These are phyloP conservation scores for Halocynthia aurantium DNA, from an alignment of 23 tunicate species.

Conservation along the genomic window DNA sequence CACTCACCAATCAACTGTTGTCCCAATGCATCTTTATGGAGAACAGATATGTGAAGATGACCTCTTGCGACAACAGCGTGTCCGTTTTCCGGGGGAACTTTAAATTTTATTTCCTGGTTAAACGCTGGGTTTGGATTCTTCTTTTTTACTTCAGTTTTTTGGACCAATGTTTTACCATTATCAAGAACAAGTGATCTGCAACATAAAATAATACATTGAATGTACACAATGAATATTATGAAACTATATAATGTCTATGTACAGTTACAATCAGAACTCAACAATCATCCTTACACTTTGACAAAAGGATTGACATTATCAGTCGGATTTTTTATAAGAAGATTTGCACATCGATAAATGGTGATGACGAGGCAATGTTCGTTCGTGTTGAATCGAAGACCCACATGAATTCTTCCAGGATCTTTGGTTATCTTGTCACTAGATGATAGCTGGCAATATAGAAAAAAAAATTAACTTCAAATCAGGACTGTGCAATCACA, in stretches of 20 bases:
- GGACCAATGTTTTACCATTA: background rate
- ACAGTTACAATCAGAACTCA: background rate
- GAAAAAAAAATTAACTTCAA: no score
- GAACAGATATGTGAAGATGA: background rate
- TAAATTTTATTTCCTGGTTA: conserved; percentile 14
- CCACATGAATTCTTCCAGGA: conserved; percentile 17
- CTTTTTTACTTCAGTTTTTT: conserved; percentile 26
- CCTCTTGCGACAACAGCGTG: conserved; percentile 19
- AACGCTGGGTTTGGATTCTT: conserved; percentile 11
- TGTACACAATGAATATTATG: background rate
- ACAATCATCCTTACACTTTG: conserved; percentile 18
- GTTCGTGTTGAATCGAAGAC: background rate
- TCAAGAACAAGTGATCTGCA: conserved; percentile 11
- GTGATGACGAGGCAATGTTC: conserved; percentile 6
- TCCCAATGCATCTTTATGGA: conserved; percentile 1
- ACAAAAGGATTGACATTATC: conserved; percentile 23
- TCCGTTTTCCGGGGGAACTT: conserved; percentile 20
- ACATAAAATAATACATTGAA: background rate
- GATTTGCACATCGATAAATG: conserved; percentile 21
- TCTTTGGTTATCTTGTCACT: conserved; percentile 2
- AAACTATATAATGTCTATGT: no score
- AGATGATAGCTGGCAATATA: background rate
- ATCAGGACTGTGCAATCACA: no score
- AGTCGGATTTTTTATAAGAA: background rate
- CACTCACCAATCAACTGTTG: conserved; percentile 17